These are phyloP conservation scores for Drosophila quinaria DNA, from an alignment of 2,888 invertebrate genomes.

Conservation along the genomic window DNA sequence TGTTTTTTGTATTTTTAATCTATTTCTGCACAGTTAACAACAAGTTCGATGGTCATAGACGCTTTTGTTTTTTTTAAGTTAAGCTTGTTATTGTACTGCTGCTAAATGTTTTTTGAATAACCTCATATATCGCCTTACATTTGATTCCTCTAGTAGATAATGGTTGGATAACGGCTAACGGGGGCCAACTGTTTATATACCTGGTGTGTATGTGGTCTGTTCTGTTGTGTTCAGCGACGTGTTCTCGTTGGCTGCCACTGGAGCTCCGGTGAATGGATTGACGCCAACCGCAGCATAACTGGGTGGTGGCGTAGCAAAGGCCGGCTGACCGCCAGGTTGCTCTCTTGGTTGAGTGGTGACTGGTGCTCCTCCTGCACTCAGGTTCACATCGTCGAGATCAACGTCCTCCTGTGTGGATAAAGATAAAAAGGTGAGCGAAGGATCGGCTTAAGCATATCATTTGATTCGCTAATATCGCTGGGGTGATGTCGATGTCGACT, in stretches of 20 bases:
- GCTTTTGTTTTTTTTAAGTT: conserved; percentile 70
- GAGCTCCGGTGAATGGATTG: conserved; percentile 85
- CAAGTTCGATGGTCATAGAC: conserved; percentile 83
- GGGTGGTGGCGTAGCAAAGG: conserved; percentile 84
- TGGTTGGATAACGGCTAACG: conserved; percentile 2
- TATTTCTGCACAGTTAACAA: conserved; percentile 64
- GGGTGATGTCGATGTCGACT: not conserved
- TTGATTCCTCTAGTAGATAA: conserved; percentile 9
- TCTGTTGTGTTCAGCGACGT: conserved; percentile 86
- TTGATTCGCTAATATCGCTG: conserved; percentile 3
- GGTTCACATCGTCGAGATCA: conserved; percentile 85
- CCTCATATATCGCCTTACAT: conserved; percentile 11
- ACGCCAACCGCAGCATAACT: conserved; percentile 83
- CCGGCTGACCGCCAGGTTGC: conserved; percentile 82
- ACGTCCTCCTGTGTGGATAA: conserved; percentile 83
- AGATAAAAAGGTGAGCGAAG: not conserved
- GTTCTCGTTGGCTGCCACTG: conserved; percentile 84
- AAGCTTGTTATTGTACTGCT: conserved; percentile 55
- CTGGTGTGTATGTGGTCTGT: conserved; percentile 86
- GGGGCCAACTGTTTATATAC: conserved; percentile 80
- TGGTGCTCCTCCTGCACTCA: conserved; percentile 72
- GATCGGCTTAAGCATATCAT: not conserved
- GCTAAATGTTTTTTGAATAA: conserved; percentile 41
- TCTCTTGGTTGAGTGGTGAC: conserved; percentile 84
- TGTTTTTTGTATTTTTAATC: conserved; percentile 18